These are phyloP conservation scores for Mimachlamys varia DNA, from an alignment of 2,888 invertebrate species.

Conservation along the genomic window DNA sequence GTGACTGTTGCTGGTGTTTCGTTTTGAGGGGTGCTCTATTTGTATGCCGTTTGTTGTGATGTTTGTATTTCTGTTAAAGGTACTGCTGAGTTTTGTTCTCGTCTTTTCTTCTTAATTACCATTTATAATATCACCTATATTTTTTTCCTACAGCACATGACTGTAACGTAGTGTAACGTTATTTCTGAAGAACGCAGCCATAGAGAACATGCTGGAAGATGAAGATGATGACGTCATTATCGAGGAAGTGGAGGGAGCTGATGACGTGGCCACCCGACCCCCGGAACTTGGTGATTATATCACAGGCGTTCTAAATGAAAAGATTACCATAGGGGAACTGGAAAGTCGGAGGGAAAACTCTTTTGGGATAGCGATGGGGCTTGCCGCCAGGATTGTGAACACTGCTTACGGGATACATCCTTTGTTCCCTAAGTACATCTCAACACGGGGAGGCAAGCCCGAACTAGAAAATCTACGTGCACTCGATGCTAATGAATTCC, in stretches of 20 bases:
- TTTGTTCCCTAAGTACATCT: conserved; percentile 43
- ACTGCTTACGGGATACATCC: conserved; percentile 43
- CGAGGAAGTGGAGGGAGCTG: background rate
- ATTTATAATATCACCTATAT: background rate
- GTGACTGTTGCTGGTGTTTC: no score
- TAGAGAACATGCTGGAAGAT: background rate
- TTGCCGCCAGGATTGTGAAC: conserved; percentile 38
- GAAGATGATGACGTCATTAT: background rate
- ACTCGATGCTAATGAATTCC: conserved; percentile 44
- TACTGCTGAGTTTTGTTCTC: no score
- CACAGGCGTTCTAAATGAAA: background rate
- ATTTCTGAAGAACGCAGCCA: background rate
- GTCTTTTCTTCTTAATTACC: no score
- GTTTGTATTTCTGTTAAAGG: no score
- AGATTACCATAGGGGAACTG: conserved; percentile 12
- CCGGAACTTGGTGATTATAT: background rate
- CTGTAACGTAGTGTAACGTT: background rate
- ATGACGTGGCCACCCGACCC: background rate
- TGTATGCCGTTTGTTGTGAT: no score
- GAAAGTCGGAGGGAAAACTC: conserved; percentile 39
- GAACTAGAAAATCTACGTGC: conserved; percentile 49
- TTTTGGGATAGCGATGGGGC: conserved; percentile 39
- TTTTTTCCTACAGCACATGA: background rate
- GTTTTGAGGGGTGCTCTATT: no score
- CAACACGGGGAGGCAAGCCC: background rate